Evolutionary conservation across 2,113 vertebrate genomes (phyloP).

Genomic region (Neotoma lepida): DNA sequence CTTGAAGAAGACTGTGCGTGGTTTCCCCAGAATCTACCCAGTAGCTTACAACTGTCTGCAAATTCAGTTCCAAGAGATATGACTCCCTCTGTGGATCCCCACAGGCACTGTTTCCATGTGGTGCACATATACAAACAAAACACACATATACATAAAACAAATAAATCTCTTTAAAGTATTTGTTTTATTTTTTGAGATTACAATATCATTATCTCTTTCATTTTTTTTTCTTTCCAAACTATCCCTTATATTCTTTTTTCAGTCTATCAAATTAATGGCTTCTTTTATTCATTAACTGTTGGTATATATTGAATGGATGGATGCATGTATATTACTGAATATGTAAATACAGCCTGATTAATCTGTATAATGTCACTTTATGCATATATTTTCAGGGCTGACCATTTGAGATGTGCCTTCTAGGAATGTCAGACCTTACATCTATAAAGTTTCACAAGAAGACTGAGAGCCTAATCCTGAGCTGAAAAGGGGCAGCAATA

Average conservation of each 20-base stretch:
- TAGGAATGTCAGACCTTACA: not conserved
- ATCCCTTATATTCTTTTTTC: not conserved
- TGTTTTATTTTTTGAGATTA: not conserved
- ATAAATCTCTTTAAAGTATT: not conserved
- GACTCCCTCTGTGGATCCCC: too few relatives aligned
- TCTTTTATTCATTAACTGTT: not conserved
- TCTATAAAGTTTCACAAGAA: not conserved
- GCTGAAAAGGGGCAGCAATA: not conserved
- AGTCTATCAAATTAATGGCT: not conserved
- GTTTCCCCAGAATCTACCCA: not conserved
- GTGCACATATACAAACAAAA: not conserved
- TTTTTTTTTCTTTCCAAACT: not conserved
- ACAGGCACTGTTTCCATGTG: not conserved
- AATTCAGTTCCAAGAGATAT: not conserved
- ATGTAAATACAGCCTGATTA: not conserved
- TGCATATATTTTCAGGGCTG: not conserved
- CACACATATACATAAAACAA: not conserved
- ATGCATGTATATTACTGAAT: not conserved
- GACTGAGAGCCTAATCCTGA: not conserved
- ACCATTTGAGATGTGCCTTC: not conserved
- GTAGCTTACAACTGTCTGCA: too few relatives aligned
- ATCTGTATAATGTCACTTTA: not conserved
- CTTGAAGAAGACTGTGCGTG: not conserved
- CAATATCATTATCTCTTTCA: not conserved
- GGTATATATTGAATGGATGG: not conserved